Percentiles rank a stretch among this genome's conserved stretches.
These are phyloP conservation scores for Rhynchophorus ferrugineus DNA, from an alignment of 1,140 invertebrate species.

Conservation along the genomic window DNA sequence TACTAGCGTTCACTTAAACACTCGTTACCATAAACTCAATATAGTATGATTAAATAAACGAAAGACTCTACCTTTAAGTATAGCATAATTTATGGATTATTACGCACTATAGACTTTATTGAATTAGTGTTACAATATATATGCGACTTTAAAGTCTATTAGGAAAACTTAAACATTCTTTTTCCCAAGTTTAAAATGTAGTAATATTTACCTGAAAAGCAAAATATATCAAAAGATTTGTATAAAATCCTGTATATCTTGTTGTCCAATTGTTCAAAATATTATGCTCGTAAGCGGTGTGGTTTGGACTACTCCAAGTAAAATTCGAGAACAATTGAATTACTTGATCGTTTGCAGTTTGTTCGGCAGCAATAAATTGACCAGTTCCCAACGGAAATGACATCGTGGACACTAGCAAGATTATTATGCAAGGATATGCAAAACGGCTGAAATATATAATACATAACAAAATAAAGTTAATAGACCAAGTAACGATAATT, in stretches of 20 bases:
- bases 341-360: conserved; percentile 76
- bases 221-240: conserved; percentile 77
- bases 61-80: too few relatives aligned
- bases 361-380: conserved; percentile 78
- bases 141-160: too few relatives aligned
- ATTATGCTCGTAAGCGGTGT: conserved; percentile 74
- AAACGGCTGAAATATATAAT: conserved; percentile 60
- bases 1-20: too few relatives aligned
- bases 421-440: conserved; percentile 79
- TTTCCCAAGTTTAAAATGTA: too few relatives aligned
- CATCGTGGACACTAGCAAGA: conserved; percentile 70
- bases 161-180: too few relatives aligned
- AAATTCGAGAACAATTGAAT: conserved; percentile 89
- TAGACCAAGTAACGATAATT: neutral
- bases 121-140: too few relatives aligned
- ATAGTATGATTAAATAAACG: too few relatives aligned
- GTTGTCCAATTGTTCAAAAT: conserved; percentile 86
- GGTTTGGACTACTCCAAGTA: conserved; percentile 76
- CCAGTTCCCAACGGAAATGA: conserved; percentile 82
- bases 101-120: too few relatives aligned
- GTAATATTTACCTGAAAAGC: conserved; percentile 73
- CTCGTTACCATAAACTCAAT: too few relatives aligned
- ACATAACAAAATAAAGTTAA: neutral
- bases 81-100: too few relatives aligned
- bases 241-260: conserved; percentile 69